Evolutionary conservation across 30 jellyfish, hydroid and myxozoan species (phyloP).

Genomic region (Aurelia sp.): DNA sequence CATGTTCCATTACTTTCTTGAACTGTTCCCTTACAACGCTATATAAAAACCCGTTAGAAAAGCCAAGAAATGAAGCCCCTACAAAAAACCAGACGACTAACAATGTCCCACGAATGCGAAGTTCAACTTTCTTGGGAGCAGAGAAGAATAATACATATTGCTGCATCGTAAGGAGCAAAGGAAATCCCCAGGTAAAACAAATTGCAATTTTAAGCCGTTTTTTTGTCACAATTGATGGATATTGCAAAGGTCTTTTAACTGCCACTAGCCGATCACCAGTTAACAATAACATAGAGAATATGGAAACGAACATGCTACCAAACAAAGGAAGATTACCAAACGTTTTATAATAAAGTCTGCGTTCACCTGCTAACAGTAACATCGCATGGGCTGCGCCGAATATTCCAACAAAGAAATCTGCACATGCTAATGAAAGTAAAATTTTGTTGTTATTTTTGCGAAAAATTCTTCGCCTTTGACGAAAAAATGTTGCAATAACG

Average conservation of each 20-base stretch:
- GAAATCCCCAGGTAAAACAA: conserved; percentile 27
- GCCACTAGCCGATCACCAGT: conserved; percentile 59
- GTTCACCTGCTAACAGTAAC: conserved; percentile 20
- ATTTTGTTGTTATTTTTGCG: conserved; percentile 32
- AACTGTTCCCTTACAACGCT: conserved; percentile 29
- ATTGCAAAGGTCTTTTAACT: conserved; percentile 23
- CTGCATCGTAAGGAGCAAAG: conserved; percentile 28
- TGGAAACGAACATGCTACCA: conserved; percentile 69
- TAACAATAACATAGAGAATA: conserved; percentile 46
- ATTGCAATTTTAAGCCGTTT: conserved; percentile 1
- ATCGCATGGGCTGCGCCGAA: conserved; percentile 21
- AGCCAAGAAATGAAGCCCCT: conserved; percentile 35
- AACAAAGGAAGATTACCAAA: conserved; percentile 56
- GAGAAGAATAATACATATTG: conserved; percentile 19
- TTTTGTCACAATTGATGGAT: conserved; percentile 12
- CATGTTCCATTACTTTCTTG: not conserved
- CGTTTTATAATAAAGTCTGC: not conserved
- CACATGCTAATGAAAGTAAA: conserved; percentile 35
- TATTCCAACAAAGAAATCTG: conserved; percentile 42
- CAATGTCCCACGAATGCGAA: conserved; percentile 25
- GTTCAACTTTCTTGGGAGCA: conserved; percentile 1
- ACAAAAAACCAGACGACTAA: conserved; percentile 13
- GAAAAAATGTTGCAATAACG: conserved; percentile 7
- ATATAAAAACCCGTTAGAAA: conserved; percentile 30
- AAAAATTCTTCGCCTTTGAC: conserved; percentile 3